Conservation (phyloP, 2,113 vertebrate genomes). For the Hassar affinis region DNA sequence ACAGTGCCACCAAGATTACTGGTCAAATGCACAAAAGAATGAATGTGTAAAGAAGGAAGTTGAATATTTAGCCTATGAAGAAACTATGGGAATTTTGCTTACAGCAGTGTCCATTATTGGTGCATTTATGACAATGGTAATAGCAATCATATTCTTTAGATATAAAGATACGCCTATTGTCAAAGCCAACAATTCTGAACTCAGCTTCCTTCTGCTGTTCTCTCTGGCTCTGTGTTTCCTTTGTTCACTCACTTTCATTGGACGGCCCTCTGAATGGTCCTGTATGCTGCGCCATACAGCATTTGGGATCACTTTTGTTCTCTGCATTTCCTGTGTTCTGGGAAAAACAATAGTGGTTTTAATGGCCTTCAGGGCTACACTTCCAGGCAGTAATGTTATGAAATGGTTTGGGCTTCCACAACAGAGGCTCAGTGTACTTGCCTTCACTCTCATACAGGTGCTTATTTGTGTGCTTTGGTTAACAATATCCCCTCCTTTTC, state of each 20-base stretch:
- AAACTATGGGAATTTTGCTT: constrained; percentile 66
- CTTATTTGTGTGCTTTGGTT: constrained; percentile 67
- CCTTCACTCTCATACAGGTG: constrained; percentile 62
- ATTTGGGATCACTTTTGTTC: constrained; percentile 55
- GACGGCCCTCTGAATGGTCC: constrained; percentile 49
- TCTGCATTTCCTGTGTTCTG: constrained; percentile 55
- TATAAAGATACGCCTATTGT: constrained; percentile 64
- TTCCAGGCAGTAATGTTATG: constrained; percentile 54
- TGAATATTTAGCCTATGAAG: constrained; percentile 66
- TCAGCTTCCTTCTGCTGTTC: constrained; percentile 51
- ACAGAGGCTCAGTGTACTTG: constrained; percentile 64
- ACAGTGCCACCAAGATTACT: constrained; percentile 63
- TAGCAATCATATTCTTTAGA: constrained; percentile 64
- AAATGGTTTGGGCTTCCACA: constrained; percentile 65
- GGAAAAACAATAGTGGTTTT: constrained; percentile 55
- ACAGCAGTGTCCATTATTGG: constrained; percentile 61
- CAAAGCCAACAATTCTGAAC: constrained; percentile 53
- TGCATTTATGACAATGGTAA: constrained; percentile 56
- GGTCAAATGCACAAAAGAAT: constrained; percentile 65
- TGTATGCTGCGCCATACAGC: constrained; percentile 52
- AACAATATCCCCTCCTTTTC: constrained; percentile 63
- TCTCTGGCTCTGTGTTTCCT: constrained; percentile 50
- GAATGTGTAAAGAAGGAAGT: constrained; percentile 61
- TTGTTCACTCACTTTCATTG: constrained; percentile 47
- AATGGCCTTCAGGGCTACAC: constrained; percentile 54